Percentiles rank a stretch among this genome's conserved stretches.
These are phyloP conservation scores for Bursaphelenchus okinawaensis DNA, from an alignment of 2,888 invertebrate genomes.

Conservation along the genomic window DNA sequence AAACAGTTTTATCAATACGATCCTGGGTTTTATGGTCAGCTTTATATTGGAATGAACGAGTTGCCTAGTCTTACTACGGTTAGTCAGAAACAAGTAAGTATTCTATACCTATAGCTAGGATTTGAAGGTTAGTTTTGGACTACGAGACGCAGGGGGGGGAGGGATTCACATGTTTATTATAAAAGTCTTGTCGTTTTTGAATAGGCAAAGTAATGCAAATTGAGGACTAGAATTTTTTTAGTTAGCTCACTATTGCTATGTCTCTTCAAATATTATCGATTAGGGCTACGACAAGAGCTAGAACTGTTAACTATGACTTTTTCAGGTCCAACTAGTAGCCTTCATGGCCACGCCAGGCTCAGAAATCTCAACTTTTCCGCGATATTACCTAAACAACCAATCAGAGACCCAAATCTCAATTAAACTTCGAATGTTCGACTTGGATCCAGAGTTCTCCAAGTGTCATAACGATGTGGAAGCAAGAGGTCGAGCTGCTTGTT, in stretches of 20 bases:
- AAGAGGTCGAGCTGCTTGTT: slow-evolving; percentile 19
- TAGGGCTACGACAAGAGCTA: too few relatives aligned
- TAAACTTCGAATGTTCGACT: slow-evolving; percentile 17
- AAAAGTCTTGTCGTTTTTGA: too few relatives aligned
- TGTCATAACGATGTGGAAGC: slow-evolving; percentile 9
- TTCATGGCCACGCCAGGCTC: not conserved
- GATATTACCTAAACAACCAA: slow-evolving; percentile 24
- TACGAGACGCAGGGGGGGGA: too few relatives aligned
- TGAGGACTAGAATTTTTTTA: too few relatives aligned
- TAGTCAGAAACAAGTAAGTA: not conserved
- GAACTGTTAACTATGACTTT: too few relatives aligned
- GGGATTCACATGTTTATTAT: too few relatives aligned
- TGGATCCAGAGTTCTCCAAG: slow-evolving; percentile 17
- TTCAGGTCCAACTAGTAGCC: not conserved
- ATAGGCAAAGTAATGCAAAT: too few relatives aligned
- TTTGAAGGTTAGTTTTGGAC: too few relatives aligned
- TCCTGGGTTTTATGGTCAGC: slow-evolving; percentile 27
- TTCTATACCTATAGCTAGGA: too few relatives aligned
- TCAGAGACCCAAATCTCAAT: slow-evolving; percentile 18
- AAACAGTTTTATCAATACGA: slow-evolving; percentile 21
- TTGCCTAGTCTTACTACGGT: slow-evolving; percentile 11
- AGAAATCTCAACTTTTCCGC: slow-evolving; percentile 28
- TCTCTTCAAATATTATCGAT: too few relatives aligned
- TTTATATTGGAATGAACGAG: slow-evolving; percentile 24
- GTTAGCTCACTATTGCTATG: too few relatives aligned